phyloP scores from a whole-genome alignment of 2,113 vertebrate species.

The Tyrannus savana region DNA sequence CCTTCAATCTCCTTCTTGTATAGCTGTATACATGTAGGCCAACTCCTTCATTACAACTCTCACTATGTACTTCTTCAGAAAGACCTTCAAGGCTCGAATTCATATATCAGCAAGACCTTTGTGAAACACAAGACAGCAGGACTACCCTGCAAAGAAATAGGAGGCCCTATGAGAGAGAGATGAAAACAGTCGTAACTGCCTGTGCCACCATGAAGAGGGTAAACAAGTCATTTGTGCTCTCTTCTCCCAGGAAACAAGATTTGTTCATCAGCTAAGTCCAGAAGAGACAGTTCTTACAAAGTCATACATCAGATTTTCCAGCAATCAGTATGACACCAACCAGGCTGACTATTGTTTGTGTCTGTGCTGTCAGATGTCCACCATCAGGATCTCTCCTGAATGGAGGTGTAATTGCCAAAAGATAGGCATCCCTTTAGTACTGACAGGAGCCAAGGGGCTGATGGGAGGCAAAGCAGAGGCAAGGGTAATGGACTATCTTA shows the following conservation, averaged over 20 bases:
- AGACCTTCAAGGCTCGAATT: neutral
- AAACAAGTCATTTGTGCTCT: neutral
- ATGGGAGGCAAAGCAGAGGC: neutral
- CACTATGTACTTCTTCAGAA: neutral
- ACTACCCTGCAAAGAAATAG: neutral
- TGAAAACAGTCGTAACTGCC: neutral
- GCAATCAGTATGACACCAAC: neutral
- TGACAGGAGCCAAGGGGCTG: neutral
- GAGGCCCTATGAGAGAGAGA: neutral
- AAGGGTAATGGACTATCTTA: neutral
- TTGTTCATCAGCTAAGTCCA: neutral
- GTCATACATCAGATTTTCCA: neutral
- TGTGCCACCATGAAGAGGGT: neutral
- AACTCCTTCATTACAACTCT: neutral
- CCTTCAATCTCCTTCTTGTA: neutral
- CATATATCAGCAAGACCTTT: neutral
- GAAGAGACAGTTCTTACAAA: neutral
- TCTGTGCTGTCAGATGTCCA: neutral
- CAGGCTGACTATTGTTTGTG: neutral
- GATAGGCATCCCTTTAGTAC: neutral
- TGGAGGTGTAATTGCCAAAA: neutral
- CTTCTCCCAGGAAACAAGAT: neutral
- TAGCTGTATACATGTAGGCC: neutral
- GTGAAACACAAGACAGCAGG: neutral
- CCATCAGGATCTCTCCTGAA: neutral